Percentiles rank a stretch among this genome's conserved stretches.
Conservation (phyloP, 2,888 invertebrate species). For the Shargacucullia verbasci region DNA sequence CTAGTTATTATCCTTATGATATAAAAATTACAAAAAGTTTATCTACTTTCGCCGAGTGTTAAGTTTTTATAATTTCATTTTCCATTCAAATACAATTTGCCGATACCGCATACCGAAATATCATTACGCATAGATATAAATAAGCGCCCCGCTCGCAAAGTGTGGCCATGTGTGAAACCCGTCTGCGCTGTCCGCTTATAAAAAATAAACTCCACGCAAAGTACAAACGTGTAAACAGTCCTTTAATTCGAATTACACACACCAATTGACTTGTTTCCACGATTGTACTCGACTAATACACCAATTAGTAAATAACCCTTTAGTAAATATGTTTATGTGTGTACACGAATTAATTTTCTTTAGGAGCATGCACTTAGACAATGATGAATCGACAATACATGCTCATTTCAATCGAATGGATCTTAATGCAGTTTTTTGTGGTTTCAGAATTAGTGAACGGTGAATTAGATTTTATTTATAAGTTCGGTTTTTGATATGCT, state of each 20-base stretch:
- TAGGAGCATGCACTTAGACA: conserved; percentile 77
- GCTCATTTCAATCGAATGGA: conserved; percentile 70
- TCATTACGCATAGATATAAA: conserved; percentile 54
- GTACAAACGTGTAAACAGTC: conserved; percentile 81
- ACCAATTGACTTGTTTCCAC: conserved; percentile 81
- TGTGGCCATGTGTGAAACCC: conserved; percentile 83
- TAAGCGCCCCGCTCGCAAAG: conserved; percentile 65
- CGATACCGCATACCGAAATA: conserved; percentile 14
- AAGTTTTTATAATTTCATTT: no score
- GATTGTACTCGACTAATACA: conserved; percentile 77
- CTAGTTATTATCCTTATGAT: no score
- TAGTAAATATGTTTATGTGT: conserved; percentile 74
- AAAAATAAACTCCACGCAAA: conserved; percentile 72
- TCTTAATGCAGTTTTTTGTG: conserved; percentile 67
- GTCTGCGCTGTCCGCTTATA: conserved; percentile 73
- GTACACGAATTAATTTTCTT: conserved; percentile 73
- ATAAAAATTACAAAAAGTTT: no score
- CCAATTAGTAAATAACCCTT: conserved; percentile 85
- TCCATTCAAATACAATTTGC: conserved; percentile 17
- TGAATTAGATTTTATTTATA: conserved; percentile 66
- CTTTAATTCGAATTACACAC: conserved; percentile 86
- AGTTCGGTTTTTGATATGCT: conserved; percentile 54
- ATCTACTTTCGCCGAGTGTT: no score
- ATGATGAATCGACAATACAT: conserved; percentile 74
- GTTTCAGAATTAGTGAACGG: conserved; percentile 65